These are phyloP conservation scores for Ochotona princeps DNA, from an alignment of 2,113 vertebrate species.

Conservation along the genomic window DNA sequence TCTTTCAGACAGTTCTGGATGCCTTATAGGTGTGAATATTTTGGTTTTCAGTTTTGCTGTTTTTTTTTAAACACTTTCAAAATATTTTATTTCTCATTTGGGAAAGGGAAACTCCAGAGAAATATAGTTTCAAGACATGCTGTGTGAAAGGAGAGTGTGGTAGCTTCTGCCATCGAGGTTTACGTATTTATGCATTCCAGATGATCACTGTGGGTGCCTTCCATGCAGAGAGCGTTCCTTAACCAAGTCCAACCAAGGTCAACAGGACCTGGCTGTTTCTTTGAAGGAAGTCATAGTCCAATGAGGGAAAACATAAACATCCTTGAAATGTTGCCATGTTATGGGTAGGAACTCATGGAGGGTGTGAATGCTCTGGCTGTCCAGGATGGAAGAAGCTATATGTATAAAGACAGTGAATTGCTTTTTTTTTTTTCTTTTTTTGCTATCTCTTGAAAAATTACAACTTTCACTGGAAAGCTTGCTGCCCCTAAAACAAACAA, in stretches of 20 bases:
- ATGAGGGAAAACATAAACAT: neutral
- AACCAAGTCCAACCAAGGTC: neutral
- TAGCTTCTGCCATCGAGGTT: neutral
- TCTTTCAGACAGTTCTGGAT: neutral
- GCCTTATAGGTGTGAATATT: neutral
- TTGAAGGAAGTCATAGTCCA: neutral
- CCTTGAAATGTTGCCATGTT: neutral
- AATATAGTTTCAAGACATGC: neutral
- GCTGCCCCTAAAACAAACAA: neutral
- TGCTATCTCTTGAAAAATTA: constrained; percentile 11
- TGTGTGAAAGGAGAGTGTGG: neutral
- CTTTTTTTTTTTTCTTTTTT: neutral
- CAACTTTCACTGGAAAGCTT: neutral
- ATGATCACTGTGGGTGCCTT: neutral
- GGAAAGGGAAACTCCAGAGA: neutral
- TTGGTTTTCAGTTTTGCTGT: neutral
- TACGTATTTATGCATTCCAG: constrained; percentile 35
- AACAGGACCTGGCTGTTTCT: neutral
- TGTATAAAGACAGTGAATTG: neutral
- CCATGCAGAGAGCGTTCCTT: neutral
- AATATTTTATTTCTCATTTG: constrained; percentile 34
- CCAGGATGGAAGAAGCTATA: neutral
- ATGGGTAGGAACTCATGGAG: neutral
- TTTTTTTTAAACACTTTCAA: neutral
- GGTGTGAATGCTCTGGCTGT: too few species aligned